phyloP scores from a whole-genome alignment of 1,140 invertebrate species.

The Goniozus legneri region DNA sequence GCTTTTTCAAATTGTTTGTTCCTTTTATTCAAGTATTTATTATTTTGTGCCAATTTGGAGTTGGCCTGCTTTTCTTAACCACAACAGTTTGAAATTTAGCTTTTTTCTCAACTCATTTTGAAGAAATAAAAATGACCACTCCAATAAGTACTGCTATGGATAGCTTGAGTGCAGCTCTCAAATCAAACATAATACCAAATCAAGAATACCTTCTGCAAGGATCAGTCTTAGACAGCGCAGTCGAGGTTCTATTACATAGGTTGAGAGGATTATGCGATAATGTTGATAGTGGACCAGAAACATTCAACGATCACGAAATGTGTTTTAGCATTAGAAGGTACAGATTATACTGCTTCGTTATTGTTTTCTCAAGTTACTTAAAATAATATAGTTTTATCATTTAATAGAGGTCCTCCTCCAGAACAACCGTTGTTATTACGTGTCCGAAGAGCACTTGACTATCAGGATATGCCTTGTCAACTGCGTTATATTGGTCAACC shows the following conservation, averaged over 20 bases:
- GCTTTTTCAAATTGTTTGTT: too few relatives aligned
- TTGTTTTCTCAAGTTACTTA: constrained; percentile 4
- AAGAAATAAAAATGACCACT: constrained; percentile 43
- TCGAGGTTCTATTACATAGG: constrained; percentile 88
- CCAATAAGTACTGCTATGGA: constrained; percentile 71
- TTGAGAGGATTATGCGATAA: constrained; percentile 91
- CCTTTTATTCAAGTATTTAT: too few relatives aligned
- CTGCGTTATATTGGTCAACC: constrained; percentile 86
- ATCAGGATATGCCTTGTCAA: constrained; percentile 79
- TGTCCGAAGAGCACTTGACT: constrained; percentile 74
- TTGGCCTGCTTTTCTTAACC: too few relatives aligned
- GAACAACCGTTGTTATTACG: constrained; percentile 65
- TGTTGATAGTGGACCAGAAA: constrained; percentile 84
- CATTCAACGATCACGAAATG: constrained; percentile 88
- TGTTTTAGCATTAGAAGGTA: constrained; percentile 73
- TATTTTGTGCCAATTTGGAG: too few relatives aligned
- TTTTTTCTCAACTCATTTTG: too few relatives aligned
- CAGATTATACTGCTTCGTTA: background rate
- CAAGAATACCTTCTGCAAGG: constrained; percentile 90
- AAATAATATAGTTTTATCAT: constrained; percentile 7
- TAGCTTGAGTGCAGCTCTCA: constrained; percentile 70
- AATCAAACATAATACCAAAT: constrained; percentile 82
- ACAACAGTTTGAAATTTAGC: too few relatives aligned
- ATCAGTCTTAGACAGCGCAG: constrained; percentile 85
- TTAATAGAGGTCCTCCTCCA: constrained; percentile 53